phyloP scores from a whole-genome alignment of 2,113 vertebrate species.

The Xenopus tropicalis region UCB_Xtro_10.0 CM004450.2:145158001-145158500 shows the following conservation, averaged over 20 bases:
- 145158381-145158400: conserved; percentile 49
- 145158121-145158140: conserved; percentile 54
- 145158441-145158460: conserved; percentile 24
- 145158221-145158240: not conserved
- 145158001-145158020: not conserved
- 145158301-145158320: conserved; percentile 39
- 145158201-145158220: conserved; percentile 50
- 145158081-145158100: not conserved
- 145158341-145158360: conserved; percentile 1
- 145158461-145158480: conserved; percentile 51
- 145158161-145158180: conserved; percentile 69
- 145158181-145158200: conserved; percentile 64
- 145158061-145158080: not conserved
- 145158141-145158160: conserved; percentile 61
- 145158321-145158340: not conserved
- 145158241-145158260: conserved; percentile 7
- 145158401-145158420: conserved; percentile 16
- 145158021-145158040: conserved; percentile 71
- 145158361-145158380: conserved; percentile 42
- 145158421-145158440: not conserved
- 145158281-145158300: not conserved
- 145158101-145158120: conserved; percentile 33
- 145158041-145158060: conserved; percentile 48
- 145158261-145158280: not conserved
- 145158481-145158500: conserved; percentile 51